Evolutionary conservation across 1,140 invertebrate species (phyloP).

Genomic region (Bombus confusus): DNA sequence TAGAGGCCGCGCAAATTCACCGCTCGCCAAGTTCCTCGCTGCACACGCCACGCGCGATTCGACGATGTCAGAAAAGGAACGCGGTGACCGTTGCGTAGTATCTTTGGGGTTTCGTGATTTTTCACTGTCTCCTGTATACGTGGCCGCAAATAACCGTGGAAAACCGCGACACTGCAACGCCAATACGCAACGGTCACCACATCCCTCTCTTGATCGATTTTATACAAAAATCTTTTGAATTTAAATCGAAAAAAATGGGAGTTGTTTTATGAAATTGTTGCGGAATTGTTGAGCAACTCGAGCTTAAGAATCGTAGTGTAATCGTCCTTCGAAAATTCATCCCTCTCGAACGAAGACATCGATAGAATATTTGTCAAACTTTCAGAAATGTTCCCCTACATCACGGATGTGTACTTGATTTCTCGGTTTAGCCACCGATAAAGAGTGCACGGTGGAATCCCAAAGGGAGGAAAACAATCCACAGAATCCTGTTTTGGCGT

Average conservation of each 20-base stretch:
- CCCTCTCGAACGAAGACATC: background rate
- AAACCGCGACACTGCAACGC: background rate
- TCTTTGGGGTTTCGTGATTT: too few species aligned
- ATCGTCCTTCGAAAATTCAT: too few species aligned
- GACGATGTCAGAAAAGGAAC: background rate
- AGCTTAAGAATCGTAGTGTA: too few species aligned
- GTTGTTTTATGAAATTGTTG: too few species aligned
- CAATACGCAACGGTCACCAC: background rate
- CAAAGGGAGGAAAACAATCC: conserved; percentile 8
- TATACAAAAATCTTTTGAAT: background rate
- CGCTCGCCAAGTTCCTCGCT: conserved; percentile 5
- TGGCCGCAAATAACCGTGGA: background rate
- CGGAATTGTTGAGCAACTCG: too few species aligned
- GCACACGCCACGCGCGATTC: too few species aligned
- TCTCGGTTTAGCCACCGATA: background rate
- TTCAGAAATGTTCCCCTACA: background rate
- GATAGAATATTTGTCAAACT: background rate
- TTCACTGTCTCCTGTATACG: too few species aligned
- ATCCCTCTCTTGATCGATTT: background rate
- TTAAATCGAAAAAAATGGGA: too few species aligned
- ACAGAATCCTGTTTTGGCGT: conserved; percentile 8
- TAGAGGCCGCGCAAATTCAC: conserved; percentile 50
- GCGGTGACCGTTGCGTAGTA: too few species aligned
- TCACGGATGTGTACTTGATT: background rate
- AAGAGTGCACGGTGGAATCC: background rate